A percentile compares a stretch with the other conserved stretches of the same genome.
phyloP scores from a whole-genome alignment of 2,888 invertebrate species.

The Noctua janthina region DNA sequence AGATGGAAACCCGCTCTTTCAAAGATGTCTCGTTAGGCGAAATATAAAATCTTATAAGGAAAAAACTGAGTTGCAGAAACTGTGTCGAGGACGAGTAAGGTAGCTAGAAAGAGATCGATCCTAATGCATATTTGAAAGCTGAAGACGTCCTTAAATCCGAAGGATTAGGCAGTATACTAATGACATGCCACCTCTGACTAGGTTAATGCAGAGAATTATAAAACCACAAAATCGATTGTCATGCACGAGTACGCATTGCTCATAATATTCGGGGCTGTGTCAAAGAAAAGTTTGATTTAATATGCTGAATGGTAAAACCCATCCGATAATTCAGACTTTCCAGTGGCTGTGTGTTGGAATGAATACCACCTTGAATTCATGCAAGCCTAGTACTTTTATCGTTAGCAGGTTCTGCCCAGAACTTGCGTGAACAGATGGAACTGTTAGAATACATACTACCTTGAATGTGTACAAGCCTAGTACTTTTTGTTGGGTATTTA shows the following conservation, averaged over 20 bases:
- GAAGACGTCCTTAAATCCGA: slow-evolving; percentile 11
- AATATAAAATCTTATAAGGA: slow-evolving; percentile 43
- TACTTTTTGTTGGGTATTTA: not conserved
- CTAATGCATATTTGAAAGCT: slow-evolving; percentile 43
- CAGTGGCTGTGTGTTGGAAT: not conserved
- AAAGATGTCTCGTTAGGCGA: slow-evolving; percentile 7
- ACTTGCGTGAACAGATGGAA: too few relatives aligned
- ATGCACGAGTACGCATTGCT: not conserved
- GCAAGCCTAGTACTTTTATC: too few relatives aligned
- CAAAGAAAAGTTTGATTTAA: not conserved
- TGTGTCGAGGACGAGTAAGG: slow-evolving; percentile 75
- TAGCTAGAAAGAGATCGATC: slow-evolving; percentile 72
- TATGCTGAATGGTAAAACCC: not conserved
- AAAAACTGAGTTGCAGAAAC: slow-evolving; percentile 63
- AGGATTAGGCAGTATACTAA: slow-evolving; percentile 17
- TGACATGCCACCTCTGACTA: not conserved
- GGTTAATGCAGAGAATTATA: slow-evolving; percentile 32
- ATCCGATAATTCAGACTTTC: slow-evolving; percentile 5
- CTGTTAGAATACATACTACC: too few relatives aligned
- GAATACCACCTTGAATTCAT: too few relatives aligned
- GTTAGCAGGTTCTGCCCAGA: too few relatives aligned
- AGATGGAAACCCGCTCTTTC: slow-evolving; percentile 9
- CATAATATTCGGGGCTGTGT: slow-evolving; percentile 2
- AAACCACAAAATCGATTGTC: slow-evolving; percentile 32
- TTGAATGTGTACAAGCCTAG: too few relatives aligned